Base-by-base conservation (phyloP, 2,113 vertebrate species). In the Phaetusa simplex region DNA sequence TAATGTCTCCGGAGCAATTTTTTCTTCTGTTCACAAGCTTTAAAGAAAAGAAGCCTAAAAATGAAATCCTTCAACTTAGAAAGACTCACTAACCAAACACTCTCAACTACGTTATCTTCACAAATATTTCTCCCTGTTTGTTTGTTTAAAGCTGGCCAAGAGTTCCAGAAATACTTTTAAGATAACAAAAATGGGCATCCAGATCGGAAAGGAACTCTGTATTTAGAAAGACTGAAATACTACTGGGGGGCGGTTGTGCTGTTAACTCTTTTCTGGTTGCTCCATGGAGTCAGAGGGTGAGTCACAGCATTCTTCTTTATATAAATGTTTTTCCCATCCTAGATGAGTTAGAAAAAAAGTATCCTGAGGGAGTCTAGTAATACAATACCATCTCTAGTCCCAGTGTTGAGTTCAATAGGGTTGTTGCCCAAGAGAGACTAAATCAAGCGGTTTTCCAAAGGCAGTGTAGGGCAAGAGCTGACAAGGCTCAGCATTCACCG, bases 151-250 rank as follows among this genome's bases (percentile, higher is more conserved):
- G 65, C 72, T 95, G 79, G 86, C 82, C 81, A 90, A 80, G 49
- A 94, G 79, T 96, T 95, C 94, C 97, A 95, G 92, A 97, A 97
- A 96, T 98, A 90, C 82, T 97, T 96, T 62, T 62, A 77, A 88
- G 95, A 96, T 97, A 96, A 97, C 83, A 93, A 78, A 96, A 95
- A 94, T 29, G 84, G 88, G 89, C 82, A 97, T 87, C 71, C 47
- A 83, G 71, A 73, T 90, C 24, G 16, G 69, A 96, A 74, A 92
- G 90, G 62, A 96, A 78, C 66, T 95, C 95, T 74, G 50, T 83
- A 84, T 96, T 96, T 95, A 96, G 95, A 93, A 93, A 84, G 62
- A 66, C 55, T 67, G 64, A 84, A 71, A 81, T 95, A 88, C 73
- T 64, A 7, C 32, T 27, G 47, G n/a, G n/a, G 34, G 43, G 15